These are phyloP conservation scores for Hydra vulgaris DNA, from an alignment of 30 jellyfish, hydroid and myxozoan species.

Conservation along the genomic window DNA sequence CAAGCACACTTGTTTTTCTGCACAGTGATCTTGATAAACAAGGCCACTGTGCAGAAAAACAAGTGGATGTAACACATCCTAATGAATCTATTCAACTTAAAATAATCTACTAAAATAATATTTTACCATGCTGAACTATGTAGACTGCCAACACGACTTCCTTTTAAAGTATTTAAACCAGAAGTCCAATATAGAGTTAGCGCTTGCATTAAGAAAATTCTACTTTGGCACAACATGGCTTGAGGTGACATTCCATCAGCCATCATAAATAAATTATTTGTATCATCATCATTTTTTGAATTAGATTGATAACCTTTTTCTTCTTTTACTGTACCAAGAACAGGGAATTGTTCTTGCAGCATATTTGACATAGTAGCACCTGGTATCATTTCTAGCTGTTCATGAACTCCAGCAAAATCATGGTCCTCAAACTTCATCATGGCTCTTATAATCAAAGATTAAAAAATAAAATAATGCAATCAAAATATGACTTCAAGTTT, in stretches of 20 bases:
- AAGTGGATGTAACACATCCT: too few species aligned
- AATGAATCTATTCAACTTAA: too few species aligned
- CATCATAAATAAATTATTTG: neutral
- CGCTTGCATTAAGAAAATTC: conserved; percentile 75
- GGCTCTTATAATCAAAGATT: conserved; percentile 75
- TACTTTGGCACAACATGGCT: conserved; percentile 64
- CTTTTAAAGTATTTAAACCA: conserved; percentile 86
- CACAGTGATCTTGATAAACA: too few species aligned
- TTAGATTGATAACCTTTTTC: conserved; percentile 44
- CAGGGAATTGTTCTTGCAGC: conserved; percentile 96
- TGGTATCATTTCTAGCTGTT: conserved; percentile 78
- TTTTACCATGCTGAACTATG: conserved; percentile 95
- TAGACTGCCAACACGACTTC: conserved; percentile 89
- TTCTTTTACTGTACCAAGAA: conserved; percentile 78
- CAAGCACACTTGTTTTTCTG: too few species aligned
- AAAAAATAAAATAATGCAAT: neutral
- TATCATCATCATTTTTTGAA: conserved; percentile 24
- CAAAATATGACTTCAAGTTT: neutral
- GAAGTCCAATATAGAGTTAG: conserved; percentile 94
- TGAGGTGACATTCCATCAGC: conserved; percentile 60
- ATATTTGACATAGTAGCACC: conserved; percentile 77
- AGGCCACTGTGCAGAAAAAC: too few species aligned
- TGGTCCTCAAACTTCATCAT: conserved; percentile 91
- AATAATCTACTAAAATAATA: too few species aligned
- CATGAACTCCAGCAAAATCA: conserved; percentile 90